Percentiles rank a stretch among this genome's conserved stretches.
These are phyloP conservation scores for Aricia artaxerxes DNA, from an alignment of 2,888 invertebrate species.

Conservation along the genomic window DNA sequence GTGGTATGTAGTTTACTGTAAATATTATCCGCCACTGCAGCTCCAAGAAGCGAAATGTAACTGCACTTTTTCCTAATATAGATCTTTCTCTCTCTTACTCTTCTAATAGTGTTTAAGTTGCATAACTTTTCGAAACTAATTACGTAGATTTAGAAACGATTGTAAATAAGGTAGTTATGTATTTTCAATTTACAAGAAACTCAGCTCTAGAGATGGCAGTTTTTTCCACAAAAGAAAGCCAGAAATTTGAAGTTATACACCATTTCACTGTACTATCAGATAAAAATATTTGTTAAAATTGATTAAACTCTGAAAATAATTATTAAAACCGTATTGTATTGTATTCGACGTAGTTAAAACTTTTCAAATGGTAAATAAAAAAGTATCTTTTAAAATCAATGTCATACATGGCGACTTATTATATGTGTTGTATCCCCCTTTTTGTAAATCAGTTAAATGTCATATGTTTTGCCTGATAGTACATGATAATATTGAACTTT, in stretches of 20 bases:
- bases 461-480: neutral
- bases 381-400: neutral
- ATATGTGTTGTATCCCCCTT: no score
- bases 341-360: neutral
- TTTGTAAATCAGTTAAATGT: neutral
- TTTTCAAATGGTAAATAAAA: neutral
- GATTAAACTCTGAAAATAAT: neutral
- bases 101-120: slow-evolving; percentile 16
- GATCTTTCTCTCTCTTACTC: slow-evolving; percentile 20
- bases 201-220: neutral
- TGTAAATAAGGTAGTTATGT: neutral
- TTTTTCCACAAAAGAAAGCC: neutral
- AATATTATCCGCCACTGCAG: slow-evolving; percentile 56
- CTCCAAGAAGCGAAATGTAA: slow-evolving; percentile 41
- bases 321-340: neutral
- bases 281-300: neutral
- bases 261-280: neutral
- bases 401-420: neutral
- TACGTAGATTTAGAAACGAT: neutral
- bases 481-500: neutral
- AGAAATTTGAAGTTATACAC: no score
- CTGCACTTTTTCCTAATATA: slow-evolving; percentile 11
- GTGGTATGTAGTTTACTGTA: slow-evolving; percentile 33
- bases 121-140: neutral
- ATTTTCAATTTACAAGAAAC: neutral